Conservation (phyloP, 2,113 vertebrate genomes). For the Irena cyanogastra region DNA sequence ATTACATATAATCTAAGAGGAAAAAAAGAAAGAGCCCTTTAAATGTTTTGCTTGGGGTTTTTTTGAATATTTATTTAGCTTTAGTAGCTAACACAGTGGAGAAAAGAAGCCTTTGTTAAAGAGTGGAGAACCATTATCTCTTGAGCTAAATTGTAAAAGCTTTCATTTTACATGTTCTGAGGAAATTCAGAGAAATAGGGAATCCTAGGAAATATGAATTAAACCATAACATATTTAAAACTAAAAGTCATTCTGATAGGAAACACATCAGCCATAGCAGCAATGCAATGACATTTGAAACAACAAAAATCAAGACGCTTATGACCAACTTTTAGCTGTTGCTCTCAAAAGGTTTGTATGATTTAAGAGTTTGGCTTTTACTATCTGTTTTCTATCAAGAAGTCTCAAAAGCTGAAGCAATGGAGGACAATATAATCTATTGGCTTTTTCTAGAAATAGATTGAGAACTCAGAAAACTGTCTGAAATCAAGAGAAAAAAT, state of each 20-base stretch:
- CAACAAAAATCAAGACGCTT: not conserved
- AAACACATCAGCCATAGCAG: not conserved
- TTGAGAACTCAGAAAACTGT: not conserved
- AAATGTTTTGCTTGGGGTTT: not conserved
- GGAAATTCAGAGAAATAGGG: not conserved
- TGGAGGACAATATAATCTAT: not conserved
- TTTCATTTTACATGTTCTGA: not conserved
- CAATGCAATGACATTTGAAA: not conserved
- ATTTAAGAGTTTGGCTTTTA: not conserved
- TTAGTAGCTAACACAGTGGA: not conserved
- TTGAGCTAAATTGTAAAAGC: not conserved
- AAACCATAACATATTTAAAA: not conserved
- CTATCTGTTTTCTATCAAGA: not conserved
- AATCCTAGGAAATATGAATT: not conserved
- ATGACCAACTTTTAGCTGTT: not conserved
- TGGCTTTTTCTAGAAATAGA: not conserved
- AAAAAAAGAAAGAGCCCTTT: not conserved
- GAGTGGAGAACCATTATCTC: not conserved
- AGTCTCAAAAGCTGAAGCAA: not conserved
- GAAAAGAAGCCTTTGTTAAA: not conserved
- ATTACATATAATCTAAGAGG: not conserved
- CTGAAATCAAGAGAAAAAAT: not conserved
- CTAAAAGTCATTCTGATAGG: not conserved
- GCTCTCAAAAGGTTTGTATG: not conserved
- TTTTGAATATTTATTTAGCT: not conserved